Evolutionary conservation across 1,140 invertebrate species (phyloP).

Genomic region (Zaprionus africanus): DNA sequence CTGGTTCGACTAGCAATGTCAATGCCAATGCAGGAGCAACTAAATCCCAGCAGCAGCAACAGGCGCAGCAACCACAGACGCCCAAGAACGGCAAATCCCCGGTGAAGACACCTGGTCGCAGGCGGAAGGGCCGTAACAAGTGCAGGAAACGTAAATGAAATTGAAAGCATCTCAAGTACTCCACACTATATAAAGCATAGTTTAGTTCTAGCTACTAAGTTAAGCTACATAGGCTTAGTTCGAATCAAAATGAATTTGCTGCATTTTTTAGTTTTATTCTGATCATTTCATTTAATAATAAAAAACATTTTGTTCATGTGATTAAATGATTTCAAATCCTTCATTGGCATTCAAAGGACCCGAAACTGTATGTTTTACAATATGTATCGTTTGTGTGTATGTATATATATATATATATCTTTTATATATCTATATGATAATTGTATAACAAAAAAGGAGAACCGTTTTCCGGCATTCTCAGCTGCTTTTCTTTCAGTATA

Average conservation of each 20-base stretch:
- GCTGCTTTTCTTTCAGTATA: constrained; percentile 35
- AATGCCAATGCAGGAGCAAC: constrained; percentile 20
- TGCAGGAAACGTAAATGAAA: constrained; percentile 77
- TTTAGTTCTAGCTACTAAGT: constrained; percentile 22
- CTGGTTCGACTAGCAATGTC: constrained; percentile 14
- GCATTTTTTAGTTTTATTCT: constrained; percentile 64
- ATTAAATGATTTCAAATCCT: constrained; percentile 59
- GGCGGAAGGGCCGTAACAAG: constrained; percentile 83
- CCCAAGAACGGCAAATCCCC: constrained; percentile 81
- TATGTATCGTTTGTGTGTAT: constrained; percentile 44
- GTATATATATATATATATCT: constrained; percentile 59
- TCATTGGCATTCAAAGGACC: constrained; percentile 47
- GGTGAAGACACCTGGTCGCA: constrained; percentile 69
- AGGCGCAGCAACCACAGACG: constrained; percentile 36
- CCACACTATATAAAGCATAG: not conserved
- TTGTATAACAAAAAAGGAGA: constrained; percentile 75
- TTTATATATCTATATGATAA: constrained; percentile 60
- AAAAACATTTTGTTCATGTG: constrained; percentile 75
- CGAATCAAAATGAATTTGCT: constrained; percentile 15
- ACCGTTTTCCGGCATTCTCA: constrained; percentile 42
- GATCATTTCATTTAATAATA: constrained; percentile 69
- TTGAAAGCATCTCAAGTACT: not conserved
- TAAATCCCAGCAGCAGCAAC: constrained; percentile 57
- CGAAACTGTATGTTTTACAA: constrained; percentile 10
- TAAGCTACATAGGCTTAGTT: constrained; percentile 14